Percentiles rank a stretch among this genome's conserved stretches.
These are phyloP conservation scores for Pseudomyrmex dendroicus DNA, from an alignment of 1,140 invertebrate species.

Conservation along the genomic window DNA sequence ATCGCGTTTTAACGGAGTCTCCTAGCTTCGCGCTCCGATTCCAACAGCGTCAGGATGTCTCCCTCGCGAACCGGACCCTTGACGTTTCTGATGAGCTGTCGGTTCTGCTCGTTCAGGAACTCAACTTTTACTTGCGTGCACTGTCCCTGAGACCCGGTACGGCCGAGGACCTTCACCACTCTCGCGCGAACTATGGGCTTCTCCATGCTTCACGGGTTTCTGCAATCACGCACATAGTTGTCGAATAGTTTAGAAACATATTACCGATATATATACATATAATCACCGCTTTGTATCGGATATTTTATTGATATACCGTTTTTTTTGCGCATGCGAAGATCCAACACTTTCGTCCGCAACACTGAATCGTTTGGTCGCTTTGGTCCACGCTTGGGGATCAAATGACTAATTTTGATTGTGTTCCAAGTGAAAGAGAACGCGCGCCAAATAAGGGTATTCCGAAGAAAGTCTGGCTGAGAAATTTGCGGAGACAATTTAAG, in stretches of 20 bases:
- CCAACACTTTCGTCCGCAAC: neutral
- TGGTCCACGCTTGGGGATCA: slow-evolving; percentile 51
- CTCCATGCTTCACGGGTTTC: slow-evolving; percentile 87
- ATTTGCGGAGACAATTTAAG: neutral
- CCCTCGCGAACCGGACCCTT: slow-evolving; percentile 99
- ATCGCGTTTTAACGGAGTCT: slow-evolving; percentile 91
- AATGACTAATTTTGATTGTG: slow-evolving; percentile 42
- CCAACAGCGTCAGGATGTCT: slow-evolving; percentile 98
- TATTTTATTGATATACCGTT: no score
- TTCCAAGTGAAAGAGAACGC: slow-evolving; percentile 21
- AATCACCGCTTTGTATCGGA: no score
- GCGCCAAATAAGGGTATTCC: neutral
- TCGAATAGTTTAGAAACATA: no score
- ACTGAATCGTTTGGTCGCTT: neutral
- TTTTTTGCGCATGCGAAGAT: neutral
- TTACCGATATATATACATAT: no score
- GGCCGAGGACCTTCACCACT: slow-evolving; percentile 97
- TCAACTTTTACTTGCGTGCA: slow-evolving; percentile 99
- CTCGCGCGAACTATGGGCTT: slow-evolving; percentile 94
- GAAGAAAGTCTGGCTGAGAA: neutral
- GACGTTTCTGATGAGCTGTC: slow-evolving; percentile 99
- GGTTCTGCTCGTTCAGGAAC: slow-evolving; percentile 98
- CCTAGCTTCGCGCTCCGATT: slow-evolving; percentile 99
- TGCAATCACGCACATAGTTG: no score
- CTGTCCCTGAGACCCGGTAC: slow-evolving; percentile 99